Percentiles rank a stretch among this genome's conserved stretches.
Evolutionary conservation across 2,113 vertebrate genomes (phyloP).

Genomic region (Plecturocebus donacophilus): DNA sequence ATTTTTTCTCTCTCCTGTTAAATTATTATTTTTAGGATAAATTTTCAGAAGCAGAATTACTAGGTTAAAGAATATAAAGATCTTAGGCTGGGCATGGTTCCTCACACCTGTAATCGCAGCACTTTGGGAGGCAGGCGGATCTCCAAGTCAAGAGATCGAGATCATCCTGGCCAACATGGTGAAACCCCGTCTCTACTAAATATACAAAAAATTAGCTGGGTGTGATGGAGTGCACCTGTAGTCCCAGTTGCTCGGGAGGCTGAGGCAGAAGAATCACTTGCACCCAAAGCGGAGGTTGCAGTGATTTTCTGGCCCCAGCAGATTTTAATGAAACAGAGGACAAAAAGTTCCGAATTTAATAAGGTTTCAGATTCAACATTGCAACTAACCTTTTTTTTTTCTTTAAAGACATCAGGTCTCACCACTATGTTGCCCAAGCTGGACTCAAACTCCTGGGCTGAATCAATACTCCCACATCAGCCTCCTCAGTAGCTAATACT

Average conservation of each 20-base stretch:
- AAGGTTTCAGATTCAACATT: not conserved
- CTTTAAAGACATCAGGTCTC: not conserved
- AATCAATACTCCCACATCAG: not conserved
- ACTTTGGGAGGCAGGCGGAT: no score
- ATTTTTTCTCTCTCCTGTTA: not conserved
- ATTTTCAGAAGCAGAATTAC: not conserved
- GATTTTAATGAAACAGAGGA: not conserved
- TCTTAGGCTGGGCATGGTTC: not conserved
- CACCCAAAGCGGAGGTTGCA: no score
- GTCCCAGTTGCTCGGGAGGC: no score
- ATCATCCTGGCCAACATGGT: no score
- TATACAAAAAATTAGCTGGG: no score
- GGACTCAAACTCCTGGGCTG: not conserved
- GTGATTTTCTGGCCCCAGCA: not conserved
- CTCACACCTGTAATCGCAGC: no score
- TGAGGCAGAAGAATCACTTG: no score
- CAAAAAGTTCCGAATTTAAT: not conserved
- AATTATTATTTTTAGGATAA: constrained; percentile 11
- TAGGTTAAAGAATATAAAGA: not conserved
- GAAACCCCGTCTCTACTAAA: no score
- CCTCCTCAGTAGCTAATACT: not conserved
- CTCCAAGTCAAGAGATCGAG: no score
- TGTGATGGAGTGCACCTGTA: no score
- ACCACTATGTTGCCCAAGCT: not conserved
- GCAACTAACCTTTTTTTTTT: not conserved